Base-by-base conservation (phyloP, 2,113 vertebrate genomes). In the Leuciscus idus region DNA sequence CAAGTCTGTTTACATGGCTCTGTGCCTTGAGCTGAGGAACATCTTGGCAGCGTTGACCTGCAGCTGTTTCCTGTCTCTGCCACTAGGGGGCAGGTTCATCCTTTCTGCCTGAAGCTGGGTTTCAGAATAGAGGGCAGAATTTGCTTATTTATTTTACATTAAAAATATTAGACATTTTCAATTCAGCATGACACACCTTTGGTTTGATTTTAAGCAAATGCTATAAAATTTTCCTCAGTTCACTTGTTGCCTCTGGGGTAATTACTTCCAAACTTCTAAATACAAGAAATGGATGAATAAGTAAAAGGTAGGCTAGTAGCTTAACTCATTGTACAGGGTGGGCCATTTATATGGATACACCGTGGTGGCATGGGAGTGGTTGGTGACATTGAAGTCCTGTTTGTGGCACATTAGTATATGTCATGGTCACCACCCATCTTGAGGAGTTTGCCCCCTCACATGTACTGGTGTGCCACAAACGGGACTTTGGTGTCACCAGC, bases 11-110 rank as follows among this genome's bases (percentile, higher is more conserved):
- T 77, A 84, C 85, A 89, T 90, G 61, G 64, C 46, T 72, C 55
- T 43, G 26, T 82, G 80, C 76, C 73, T n/a, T 48, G 23, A 78
- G 46, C n/a, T 84, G 39, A 50, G 75, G 46, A 88, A 81, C 61
- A 81, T 84, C 10, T 74, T 86, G 83, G 83, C 66, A 81, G 57
- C 12, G 7, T 87, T 77, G 11, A 48, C 5, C 1, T 19, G 84
- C 39, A 62, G 10, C 43, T 33, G 59, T 76, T 50, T 62, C 33
- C 39, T 17, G 26, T 52, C 46, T 4, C 0, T 72, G 33, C 89
- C 92, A 92, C 89, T 83, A 91, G 93, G 91, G 91, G 90, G 86
- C 91, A 92, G 88, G 33, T 89, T 87, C 0, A n/a, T 81, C 86
- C 88, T 91, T 76, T 30, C 74, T 85, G 30, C 19, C 17, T 15